Percentiles rank a stretch among this genome's conserved stretches.
Conservation (phyloP, 2,888 invertebrate species). For the Hirtodrosophila trivittata region DNA sequence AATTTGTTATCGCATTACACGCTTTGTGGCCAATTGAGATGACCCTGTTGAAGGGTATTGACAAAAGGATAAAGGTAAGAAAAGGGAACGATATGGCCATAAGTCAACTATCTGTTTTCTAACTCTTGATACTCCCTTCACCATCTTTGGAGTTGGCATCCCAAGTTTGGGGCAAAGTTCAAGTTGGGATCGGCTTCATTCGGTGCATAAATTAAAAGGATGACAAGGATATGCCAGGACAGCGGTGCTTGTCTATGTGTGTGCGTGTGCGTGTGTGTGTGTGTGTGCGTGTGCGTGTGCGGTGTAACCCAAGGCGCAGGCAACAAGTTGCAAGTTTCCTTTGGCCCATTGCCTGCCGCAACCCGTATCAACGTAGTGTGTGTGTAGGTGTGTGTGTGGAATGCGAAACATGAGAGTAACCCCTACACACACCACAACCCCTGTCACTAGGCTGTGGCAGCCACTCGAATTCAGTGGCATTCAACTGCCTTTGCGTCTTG, state of each 20-base stretch:
- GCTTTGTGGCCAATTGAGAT: background rate
- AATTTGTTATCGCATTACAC: background rate
- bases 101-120: constrained; percentile 54
- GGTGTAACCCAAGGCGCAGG: constrained; percentile 56
- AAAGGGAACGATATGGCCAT: constrained; percentile 50
- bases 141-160: background rate
- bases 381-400: constrained; percentile 17
- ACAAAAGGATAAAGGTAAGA: constrained; percentile 3
- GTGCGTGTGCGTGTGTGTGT: constrained; percentile 7
- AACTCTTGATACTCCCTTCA: background rate
- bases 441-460: background rate
- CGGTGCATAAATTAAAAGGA: constrained; percentile 69
- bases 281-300: constrained; percentile 4
- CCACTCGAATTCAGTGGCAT: constrained; percentile 41
- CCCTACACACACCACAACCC: background rate
- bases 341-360: background rate
- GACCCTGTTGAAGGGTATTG: background rate
- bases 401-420: constrained; percentile 33
- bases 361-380: background rate
- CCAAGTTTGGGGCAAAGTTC: constrained; percentile 50
- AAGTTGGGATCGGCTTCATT: constrained; percentile 41
- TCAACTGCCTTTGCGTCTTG: constrained; percentile 4
- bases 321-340: constrained; percentile 67
- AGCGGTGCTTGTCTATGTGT: constrained; percentile 13
- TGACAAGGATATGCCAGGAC: constrained; percentile 73